A percentile compares a stretch with the other conserved stretches of the same genome.
phyloP scores from a whole-genome alignment of 2,113 vertebrate species.

The Nannobrachium achirus region DNA sequence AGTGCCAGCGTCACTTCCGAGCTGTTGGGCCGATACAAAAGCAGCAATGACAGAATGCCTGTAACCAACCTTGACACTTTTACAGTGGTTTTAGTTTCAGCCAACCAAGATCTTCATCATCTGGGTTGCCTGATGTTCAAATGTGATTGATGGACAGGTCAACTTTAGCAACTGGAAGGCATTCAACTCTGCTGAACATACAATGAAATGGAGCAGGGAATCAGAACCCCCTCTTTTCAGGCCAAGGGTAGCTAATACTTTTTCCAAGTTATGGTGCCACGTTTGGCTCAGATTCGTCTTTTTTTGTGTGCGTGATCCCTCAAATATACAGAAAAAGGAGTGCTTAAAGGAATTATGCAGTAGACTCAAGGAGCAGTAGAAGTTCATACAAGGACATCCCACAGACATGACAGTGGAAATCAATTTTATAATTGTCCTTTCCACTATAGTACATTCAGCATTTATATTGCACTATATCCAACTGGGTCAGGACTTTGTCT shows the following conservation, averaged over 20 bases:
- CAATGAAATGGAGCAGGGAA: slow-evolving; percentile 35
- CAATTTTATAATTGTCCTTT: too few relatives aligned
- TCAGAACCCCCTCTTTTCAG: slow-evolving; percentile 23
- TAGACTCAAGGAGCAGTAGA: background rate
- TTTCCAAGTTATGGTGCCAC: slow-evolving; percentile 41
- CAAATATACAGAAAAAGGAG: background rate
- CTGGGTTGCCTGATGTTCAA: slow-evolving; percentile 19
- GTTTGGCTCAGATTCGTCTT: slow-evolving; percentile 9
- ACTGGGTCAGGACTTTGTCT: too few relatives aligned
- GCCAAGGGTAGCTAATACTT: slow-evolving; percentile 20
- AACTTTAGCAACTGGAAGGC: slow-evolving; percentile 38
- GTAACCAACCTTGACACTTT: slow-evolving; percentile 18
- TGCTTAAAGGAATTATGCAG: background rate
- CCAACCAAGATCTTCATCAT: slow-evolving; percentile 15
- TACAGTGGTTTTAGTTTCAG: slow-evolving; percentile 17
- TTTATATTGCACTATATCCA: too few relatives aligned
- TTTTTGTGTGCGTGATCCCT: background rate
- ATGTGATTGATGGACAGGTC: slow-evolving; percentile 43
- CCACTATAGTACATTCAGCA: too few relatives aligned
- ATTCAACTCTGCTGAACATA: slow-evolving; percentile 35
- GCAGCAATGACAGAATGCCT: slow-evolving; percentile 16
- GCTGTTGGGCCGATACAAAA: slow-evolving; percentile 13
- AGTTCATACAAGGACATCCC: too few relatives aligned
- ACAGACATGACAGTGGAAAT: too few relatives aligned
- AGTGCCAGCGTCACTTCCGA: slow-evolving; percentile 2